phyloP scores from a whole-genome alignment of 2,113 vertebrate species.

The Hippolais icterina region DNA sequence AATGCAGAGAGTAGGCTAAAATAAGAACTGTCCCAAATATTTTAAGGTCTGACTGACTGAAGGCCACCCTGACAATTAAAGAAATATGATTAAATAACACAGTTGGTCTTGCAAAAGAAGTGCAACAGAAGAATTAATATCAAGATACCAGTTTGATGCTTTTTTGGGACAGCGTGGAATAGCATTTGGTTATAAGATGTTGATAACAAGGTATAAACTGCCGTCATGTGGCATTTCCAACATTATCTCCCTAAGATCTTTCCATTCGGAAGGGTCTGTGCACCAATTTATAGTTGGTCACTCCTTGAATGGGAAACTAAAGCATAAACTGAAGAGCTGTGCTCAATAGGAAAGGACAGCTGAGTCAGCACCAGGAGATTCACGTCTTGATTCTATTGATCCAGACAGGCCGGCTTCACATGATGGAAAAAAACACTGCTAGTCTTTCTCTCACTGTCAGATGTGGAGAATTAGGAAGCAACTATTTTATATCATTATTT shows the following conservation, averaged over 20 bases:
- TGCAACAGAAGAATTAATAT: neutral
- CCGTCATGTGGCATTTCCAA: slow-evolving; percentile 6
- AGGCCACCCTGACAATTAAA: neutral
- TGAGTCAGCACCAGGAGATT: neutral
- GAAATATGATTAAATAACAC: neutral
- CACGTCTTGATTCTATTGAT: neutral
- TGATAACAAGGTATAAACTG: neutral
- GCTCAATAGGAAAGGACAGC: neutral
- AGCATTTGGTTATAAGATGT: neutral
- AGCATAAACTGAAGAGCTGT: neutral
- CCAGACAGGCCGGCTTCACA: neutral
- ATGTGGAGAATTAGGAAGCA: neutral
- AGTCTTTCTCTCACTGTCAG: neutral
- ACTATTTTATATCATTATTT: neutral
- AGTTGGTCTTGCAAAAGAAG: neutral
- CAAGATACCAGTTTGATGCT: neutral
- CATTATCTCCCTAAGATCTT: neutral
- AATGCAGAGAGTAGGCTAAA: neutral
- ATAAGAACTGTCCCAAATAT: neutral
- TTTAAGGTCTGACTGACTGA: neutral
- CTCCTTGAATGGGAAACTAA: neutral
- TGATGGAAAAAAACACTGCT: neutral
- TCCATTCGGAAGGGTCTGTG: neutral
- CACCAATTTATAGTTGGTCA: neutral
- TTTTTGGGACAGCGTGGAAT: neutral